Evolutionary conservation across 1,140 invertebrate species (phyloP).

Genomic region (Aphelenchoides besseyi): DNA sequence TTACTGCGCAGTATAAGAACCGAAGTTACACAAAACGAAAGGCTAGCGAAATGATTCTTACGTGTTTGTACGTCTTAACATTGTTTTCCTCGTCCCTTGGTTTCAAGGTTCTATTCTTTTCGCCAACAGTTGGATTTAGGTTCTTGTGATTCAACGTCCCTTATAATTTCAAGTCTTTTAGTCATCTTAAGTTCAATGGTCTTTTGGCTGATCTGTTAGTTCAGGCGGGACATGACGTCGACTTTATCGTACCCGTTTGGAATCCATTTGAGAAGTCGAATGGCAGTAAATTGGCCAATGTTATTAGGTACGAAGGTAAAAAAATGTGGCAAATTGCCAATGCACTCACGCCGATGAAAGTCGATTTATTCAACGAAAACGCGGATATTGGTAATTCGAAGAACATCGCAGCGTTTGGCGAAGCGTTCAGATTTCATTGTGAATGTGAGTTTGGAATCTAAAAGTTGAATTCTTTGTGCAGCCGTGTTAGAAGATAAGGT

Average conservation of each 20-base stretch:
- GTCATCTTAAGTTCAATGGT: neutral
- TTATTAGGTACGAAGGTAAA: conserved; percentile 8
- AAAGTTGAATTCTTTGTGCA: too few relatives aligned
- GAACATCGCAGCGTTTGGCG: neutral
- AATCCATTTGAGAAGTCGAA: neutral
- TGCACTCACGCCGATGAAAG: neutral
- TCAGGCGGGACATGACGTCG: conserved; percentile 4
- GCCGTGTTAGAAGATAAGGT: neutral
- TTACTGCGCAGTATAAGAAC: too few relatives aligned
- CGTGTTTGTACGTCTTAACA: too few relatives aligned
- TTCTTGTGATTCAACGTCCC: neutral
- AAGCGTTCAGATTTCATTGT: neutral
- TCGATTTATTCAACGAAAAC: neutral
- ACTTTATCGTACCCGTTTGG: neutral
- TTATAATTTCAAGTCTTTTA: neutral
- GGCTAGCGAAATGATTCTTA: too few relatives aligned
- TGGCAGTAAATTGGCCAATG: neutral
- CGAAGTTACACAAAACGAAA: too few relatives aligned
- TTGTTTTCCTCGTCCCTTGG: too few relatives aligned
- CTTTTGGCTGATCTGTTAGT: neutral
- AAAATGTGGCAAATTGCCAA: neutral
- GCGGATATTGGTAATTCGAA: neutral
- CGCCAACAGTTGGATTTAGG: neutral
- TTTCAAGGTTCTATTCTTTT: neutral
- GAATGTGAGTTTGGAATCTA: too few relatives aligned